Conservation (phyloP, 2,797 vertebrate genomes). For the Pseudotriccus pelzelni region DNA sequence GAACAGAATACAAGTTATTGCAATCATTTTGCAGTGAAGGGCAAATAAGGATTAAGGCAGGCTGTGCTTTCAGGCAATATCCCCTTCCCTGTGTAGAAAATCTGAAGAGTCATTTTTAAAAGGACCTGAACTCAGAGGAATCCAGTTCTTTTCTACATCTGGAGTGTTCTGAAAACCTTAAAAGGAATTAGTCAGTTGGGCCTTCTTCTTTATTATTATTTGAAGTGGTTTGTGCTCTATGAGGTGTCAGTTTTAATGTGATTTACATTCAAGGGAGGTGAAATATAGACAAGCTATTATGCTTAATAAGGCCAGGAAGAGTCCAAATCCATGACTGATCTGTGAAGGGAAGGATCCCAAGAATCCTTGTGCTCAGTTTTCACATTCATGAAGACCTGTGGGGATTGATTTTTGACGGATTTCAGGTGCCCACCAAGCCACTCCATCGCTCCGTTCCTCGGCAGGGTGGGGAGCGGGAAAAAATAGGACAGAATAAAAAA, state of each 20-base stretch:
- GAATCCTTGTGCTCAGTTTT: neutral
- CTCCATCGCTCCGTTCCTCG: neutral
- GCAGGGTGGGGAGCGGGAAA: neutral
- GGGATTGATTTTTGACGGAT: neutral
- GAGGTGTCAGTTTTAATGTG: neutral
- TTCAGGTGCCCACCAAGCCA: neutral
- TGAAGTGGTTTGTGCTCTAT: neutral
- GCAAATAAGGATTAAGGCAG: neutral
- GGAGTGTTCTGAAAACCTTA: rapidly evolving
- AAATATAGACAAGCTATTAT: neutral
- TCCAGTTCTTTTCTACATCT: neutral
- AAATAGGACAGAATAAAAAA: neutral
- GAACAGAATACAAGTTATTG: neutral
- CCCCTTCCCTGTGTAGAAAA: neutral
- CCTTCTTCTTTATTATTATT: neutral
- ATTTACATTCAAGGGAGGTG: neutral
- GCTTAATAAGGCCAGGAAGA: neutral
- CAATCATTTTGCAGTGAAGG: neutral
- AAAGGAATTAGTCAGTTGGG: neutral
- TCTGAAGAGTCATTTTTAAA: neutral
- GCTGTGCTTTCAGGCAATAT: neutral
- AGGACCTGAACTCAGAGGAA: neutral
- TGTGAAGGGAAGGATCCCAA: neutral
- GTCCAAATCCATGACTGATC: rapidly evolving
- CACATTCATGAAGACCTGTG: neutral